These are phyloP conservation scores for Dicroscelio sp. DNA, from an alignment of 2,888 invertebrate genomes.

Conservation along the genomic window DNA sequence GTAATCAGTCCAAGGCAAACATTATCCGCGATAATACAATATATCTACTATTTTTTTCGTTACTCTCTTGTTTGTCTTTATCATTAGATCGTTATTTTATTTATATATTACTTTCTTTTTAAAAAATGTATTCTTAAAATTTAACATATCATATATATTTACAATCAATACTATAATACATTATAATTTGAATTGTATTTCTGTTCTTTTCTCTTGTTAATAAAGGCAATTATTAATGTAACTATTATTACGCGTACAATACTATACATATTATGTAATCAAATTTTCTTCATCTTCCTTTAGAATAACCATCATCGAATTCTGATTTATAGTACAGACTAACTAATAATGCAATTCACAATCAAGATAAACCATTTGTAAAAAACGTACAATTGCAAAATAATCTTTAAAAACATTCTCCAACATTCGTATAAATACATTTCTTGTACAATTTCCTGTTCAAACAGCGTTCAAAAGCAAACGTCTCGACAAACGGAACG, in stretches of 20 bases:
- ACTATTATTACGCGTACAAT: constrained; percentile 89
- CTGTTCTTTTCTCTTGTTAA: constrained; percentile 87
- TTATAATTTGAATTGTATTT: constrained; percentile 88
- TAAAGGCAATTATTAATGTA: constrained; percentile 91
- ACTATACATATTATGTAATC: constrained; percentile 88
- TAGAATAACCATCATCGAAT: constrained; percentile 88
- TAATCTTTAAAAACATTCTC: constrained; percentile 50
- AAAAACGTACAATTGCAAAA: constrained; percentile 46
- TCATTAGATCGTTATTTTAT: constrained; percentile 86
- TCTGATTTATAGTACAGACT: constrained; percentile 87
- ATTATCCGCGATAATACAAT: constrained; percentile 90
- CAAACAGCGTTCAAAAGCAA: constrained; percentile 6
- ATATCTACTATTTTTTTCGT: constrained; percentile 90
- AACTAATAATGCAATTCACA: constrained; percentile 58
- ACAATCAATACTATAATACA: constrained; percentile 91
- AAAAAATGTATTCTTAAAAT: constrained; percentile 91
- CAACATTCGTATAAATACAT: constrained; percentile 51
- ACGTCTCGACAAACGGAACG: constrained; percentile 20
- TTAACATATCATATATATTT: constrained; percentile 91
- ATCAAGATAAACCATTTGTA: constrained; percentile 19
- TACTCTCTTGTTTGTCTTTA: constrained; percentile 88
- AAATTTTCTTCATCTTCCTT: constrained; percentile 75
- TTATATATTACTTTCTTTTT: constrained; percentile 91
- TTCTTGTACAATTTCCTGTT: constrained; percentile 9
- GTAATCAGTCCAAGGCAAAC: constrained; percentile 91